A percentile compares a stretch with the other conserved stretches of the same genome.
Conservation (phyloP, 92 coral and sea anemone species). For the Pocillopora meandrina region DNA sequence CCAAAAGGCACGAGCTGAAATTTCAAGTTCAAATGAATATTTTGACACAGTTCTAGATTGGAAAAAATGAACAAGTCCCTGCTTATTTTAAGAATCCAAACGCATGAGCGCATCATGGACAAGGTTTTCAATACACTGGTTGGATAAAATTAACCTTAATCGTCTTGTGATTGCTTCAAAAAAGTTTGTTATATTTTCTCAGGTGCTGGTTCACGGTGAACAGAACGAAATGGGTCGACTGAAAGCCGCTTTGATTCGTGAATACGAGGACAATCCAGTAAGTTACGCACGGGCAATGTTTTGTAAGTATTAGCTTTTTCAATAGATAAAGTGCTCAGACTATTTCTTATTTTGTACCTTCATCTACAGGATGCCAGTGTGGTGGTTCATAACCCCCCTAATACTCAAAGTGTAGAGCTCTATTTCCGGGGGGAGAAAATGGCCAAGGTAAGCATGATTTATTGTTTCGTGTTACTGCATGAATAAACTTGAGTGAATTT, state of each 20-base stretch:
- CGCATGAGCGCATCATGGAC: too few species aligned
- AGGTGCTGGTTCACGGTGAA: conserved; percentile 98
- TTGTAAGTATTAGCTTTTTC: too few species aligned
- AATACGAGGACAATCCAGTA: conserved; percentile 92
- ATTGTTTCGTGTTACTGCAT: background rate
- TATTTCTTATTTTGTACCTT: background rate
- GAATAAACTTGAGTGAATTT: background rate
- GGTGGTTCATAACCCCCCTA: conserved; percentile 94
- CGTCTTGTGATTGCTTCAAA: background rate
- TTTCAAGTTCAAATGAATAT: too few species aligned
- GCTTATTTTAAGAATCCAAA: too few species aligned
- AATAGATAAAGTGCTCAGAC: background rate
- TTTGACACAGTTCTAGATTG: too few species aligned
- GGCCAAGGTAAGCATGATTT: conserved; percentile 82
- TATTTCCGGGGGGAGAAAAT: conserved; percentile 99
- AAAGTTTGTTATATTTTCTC: background rate
- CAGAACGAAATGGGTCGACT: conserved; percentile 97
- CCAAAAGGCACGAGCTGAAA: too few species aligned
- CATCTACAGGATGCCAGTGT: conserved; percentile 80
- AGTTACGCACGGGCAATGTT: background rate
- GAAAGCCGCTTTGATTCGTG: conserved; percentile 95
- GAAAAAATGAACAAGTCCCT: too few species aligned
- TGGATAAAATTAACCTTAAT: too few species aligned
- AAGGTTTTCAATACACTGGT: too few species aligned
- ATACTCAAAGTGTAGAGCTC: conserved; percentile 92